These are phyloP conservation scores for Esox masquinongy DNA, from an alignment of 2,797 vertebrate genomes.

Conservation along the genomic window DNA sequence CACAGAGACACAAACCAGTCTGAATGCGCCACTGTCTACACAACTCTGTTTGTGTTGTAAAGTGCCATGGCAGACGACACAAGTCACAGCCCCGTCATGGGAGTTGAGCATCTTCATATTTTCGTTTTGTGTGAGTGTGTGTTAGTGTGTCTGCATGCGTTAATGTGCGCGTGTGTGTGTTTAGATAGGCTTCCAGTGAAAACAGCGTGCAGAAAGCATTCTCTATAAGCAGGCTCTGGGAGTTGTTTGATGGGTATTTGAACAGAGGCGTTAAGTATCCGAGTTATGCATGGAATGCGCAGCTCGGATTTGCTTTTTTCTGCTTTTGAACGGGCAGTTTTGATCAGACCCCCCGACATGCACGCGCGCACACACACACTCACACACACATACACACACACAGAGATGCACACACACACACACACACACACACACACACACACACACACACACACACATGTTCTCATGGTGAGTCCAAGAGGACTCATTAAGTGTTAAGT, in stretches of 20 bases:
- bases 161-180: conserved; percentile 15
- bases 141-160: conserved; percentile 7
- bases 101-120: conserved; percentile 16
- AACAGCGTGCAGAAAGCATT: conserved; percentile 56
- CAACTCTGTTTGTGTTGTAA: conserved; percentile 27
- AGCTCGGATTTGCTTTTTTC: conserved; percentile 64
- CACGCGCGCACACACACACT: background rate
- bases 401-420: background rate
- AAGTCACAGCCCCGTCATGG: conserved; percentile 20
- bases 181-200: conserved; percentile 50
- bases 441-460: too few species aligned
- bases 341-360: conserved; percentile 25
- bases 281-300: conserved; percentile 80
- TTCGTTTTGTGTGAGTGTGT: conserved; percentile 13
- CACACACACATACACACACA: too few species aligned
- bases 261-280: conserved; percentile 77
- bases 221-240: conserved; percentile 59
- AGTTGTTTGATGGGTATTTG: conserved; percentile 80
- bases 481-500: conserved; percentile 2
- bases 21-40: conserved; percentile 25
- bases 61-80: conserved; percentile 27
- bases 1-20: conserved; percentile 52
- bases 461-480: background rate
- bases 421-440: too few species aligned
- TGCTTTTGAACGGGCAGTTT: conserved; percentile 35